phyloP scores from a whole-genome alignment of 2,113 vertebrate species.

The Cromileptes altivelis region DNA sequence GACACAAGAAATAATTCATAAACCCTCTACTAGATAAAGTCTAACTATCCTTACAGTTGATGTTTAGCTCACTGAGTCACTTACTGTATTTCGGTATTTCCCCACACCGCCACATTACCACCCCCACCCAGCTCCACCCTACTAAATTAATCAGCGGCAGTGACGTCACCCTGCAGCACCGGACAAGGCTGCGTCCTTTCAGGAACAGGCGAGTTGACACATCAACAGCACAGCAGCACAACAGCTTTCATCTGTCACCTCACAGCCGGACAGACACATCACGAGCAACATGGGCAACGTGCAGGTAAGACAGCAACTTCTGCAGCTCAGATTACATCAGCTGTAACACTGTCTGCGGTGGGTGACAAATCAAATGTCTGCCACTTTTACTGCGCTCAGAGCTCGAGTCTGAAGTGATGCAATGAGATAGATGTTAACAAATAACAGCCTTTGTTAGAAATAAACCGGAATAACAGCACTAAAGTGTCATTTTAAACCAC shows the following conservation, averaged over 20 bases:
- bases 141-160: background rate
- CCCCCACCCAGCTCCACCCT: constrained; percentile 2
- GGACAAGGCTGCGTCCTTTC: constrained; percentile 57
- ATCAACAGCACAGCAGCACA: background rate
- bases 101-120: background rate
- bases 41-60: no score
- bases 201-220: constrained; percentile 12
- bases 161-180: constrained; percentile 76
- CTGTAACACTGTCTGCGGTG: no score
- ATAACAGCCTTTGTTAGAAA: background rate
- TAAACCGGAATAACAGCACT: background rate
- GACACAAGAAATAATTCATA: no score
- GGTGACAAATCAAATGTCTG: background rate
- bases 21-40: no score
- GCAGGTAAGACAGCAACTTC: constrained; percentile 73
- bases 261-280: accelerated
- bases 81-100: no score
- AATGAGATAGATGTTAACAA: background rate
- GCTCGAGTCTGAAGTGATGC: background rate
- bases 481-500: background rate
- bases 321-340: no score
- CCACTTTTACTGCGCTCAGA: background rate
- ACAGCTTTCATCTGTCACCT: background rate
- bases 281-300: constrained; percentile 82
- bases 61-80: no score